A percentile compares a stretch with the other conserved stretches of the same genome.
Conservation (phyloP, 2,888 invertebrate species). For the Hemistola chrysoprasaria region DNA sequence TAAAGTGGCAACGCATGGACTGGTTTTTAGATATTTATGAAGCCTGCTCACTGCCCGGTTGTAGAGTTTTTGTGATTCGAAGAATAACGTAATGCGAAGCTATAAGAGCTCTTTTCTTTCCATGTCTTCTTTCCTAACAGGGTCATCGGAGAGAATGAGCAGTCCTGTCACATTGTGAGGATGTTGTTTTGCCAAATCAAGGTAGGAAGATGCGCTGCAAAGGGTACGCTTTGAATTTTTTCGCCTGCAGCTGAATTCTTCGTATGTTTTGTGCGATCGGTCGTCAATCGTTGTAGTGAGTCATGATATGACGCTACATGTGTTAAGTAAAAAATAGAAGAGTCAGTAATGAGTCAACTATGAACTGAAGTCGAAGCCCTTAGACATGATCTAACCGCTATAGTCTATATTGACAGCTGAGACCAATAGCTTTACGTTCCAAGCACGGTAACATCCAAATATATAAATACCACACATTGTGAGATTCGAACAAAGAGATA, state of each 20-base stretch:
- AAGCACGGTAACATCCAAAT: no score
- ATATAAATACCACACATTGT: no score
- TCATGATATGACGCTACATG: no score
- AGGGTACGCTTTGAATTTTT: slow-evolving; percentile 18
- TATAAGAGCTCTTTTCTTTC: slow-evolving; percentile 11
- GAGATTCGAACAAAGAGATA: no score
- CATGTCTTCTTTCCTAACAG: slow-evolving; percentile 49
- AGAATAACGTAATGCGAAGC: slow-evolving; percentile 40
- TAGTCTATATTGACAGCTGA: no score
- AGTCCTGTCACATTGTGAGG: slow-evolving; percentile 39
- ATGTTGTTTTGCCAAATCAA: slow-evolving; percentile 51
- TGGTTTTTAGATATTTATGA: slow-evolving; percentile 21
- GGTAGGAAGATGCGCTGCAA: slow-evolving; percentile 14
- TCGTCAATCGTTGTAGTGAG: slow-evolving; percentile 1
- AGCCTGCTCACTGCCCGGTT: slow-evolving; percentile 3
- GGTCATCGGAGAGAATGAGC: slow-evolving; percentile 40
- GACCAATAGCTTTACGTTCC: no score
- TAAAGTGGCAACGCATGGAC: slow-evolving; percentile 8
- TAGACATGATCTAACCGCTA: no score
- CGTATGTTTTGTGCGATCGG: slow-evolving; percentile 19
- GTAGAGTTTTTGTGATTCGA: slow-evolving; percentile 30
- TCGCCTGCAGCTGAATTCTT: slow-evolving; percentile 37
- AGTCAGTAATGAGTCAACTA: no score
- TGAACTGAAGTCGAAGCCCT: no score
- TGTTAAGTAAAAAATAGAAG: no score